Conservation (phyloP, 2,113 vertebrate species). For the Scomber japonicus region DNA sequence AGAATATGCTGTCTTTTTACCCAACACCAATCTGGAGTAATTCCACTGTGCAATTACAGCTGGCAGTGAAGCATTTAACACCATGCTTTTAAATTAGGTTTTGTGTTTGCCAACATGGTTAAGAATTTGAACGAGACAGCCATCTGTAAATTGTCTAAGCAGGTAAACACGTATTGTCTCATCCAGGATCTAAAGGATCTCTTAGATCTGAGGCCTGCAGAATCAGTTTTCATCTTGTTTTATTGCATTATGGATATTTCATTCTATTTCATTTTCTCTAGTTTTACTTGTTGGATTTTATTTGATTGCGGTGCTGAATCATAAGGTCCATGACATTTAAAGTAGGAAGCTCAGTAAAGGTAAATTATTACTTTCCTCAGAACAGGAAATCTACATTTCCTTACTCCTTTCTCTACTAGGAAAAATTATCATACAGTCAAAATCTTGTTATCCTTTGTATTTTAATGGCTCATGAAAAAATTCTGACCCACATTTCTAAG, state of each 20-base stretch:
- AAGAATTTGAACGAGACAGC: not conserved
- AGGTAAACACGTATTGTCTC: not conserved
- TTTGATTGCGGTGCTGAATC: not conserved
- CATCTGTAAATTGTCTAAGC: not conserved
- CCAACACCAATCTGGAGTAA: conserved; percentile 5
- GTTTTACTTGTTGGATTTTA: too few species aligned
- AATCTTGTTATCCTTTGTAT: not conserved
- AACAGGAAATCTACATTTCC: not conserved
- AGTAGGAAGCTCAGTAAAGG: conserved; percentile 22
- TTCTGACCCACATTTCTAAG: conserved; percentile 16
- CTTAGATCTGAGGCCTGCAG: too few species aligned
- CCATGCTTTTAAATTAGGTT: conserved; percentile 13
- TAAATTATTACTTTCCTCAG: conserved; percentile 18
- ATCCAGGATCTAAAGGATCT: not conserved
- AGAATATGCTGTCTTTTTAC: conserved; percentile 20
- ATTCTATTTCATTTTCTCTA: too few species aligned
- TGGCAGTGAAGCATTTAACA: conserved; percentile 8
- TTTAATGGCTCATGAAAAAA: not conserved
- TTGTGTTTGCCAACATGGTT: not conserved
- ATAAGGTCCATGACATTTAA: conserved; percentile 41
- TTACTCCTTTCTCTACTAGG: not conserved
- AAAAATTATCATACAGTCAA: not conserved
- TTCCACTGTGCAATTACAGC: conserved; percentile 13
- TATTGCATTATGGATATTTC: too few species aligned
- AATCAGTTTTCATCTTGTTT: not conserved